Percentiles rank a stretch among this genome's conserved stretches.
phyloP scores from a whole-genome alignment of 2,888 invertebrate genomes.

The Sthenelais limicola region DNA sequence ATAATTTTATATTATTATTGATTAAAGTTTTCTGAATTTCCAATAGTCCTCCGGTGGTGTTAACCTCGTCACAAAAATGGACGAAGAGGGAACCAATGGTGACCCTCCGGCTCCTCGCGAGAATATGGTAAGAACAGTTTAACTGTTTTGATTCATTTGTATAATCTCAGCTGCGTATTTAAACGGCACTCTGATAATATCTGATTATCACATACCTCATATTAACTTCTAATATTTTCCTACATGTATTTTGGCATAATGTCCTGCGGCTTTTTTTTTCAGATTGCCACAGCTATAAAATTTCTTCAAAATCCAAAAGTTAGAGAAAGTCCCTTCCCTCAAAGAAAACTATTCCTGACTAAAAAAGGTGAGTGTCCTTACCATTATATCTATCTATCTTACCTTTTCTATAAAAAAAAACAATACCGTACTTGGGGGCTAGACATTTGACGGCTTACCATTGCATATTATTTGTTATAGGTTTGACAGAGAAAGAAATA shows the following conservation, averaged over 20 bases:
- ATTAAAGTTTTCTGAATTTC: no score
- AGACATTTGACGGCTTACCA: background rate
- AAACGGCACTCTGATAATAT: background rate
- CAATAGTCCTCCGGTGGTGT: background rate
- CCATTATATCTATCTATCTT: background rate
- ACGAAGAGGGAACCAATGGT: conserved; percentile 1
- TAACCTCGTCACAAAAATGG: conserved; percentile 14
- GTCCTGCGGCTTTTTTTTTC: no score
- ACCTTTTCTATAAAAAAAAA: background rate
- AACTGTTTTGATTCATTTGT: background rate
- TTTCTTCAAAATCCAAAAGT: conserved; percentile 91
- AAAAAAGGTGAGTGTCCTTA: conserved; percentile 60
- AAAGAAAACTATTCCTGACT: conserved; percentile 79
- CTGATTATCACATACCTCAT: background rate
- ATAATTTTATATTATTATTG: no score
- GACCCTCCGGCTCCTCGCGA: conserved; percentile 29
- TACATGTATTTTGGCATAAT: no score
- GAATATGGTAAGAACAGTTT: conserved; percentile 17
- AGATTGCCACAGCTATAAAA: conserved; percentile 89
- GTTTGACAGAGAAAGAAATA: conserved; percentile 64
- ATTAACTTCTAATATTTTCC: no score
- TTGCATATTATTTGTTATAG: conserved; percentile 44
- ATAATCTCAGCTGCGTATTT: background rate
- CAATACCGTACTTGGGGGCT: background rate
- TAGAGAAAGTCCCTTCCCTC: conserved; percentile 81